These are phyloP conservation scores for Oasisia sp. DNA, from an alignment of 2,888 invertebrate species.

Conservation along the genomic window DNA sequence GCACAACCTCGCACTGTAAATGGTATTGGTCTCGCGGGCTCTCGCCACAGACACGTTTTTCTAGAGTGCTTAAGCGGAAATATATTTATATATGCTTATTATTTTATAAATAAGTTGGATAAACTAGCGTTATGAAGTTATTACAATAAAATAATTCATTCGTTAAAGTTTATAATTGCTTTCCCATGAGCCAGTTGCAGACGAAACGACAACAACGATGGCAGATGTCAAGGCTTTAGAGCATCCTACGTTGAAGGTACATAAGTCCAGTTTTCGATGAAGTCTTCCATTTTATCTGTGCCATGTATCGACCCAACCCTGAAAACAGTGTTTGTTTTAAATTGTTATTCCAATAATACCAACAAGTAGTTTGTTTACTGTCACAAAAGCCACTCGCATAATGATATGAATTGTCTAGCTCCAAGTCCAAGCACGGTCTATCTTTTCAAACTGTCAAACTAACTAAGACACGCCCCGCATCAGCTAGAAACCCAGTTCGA, in stretches of 20 bases:
- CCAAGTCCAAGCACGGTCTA: neutral
- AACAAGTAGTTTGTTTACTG: neutral
- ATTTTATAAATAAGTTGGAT: neutral
- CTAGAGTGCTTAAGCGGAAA: neutral
- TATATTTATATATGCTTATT: neutral
- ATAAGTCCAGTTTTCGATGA: neutral
- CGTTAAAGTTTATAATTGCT: constrained; percentile 1
- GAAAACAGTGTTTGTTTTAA: neutral
- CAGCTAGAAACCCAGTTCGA: neutral
- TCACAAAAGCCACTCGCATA: neutral
- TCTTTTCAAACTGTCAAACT: neutral
- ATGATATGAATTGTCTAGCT: neutral
- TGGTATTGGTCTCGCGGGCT: constrained; percentile 17
- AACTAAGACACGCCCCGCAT: neutral
- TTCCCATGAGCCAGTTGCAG: neutral
- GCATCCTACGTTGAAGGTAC: constrained; percentile 46
- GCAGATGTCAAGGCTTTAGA: constrained; percentile 45
- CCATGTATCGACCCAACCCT: neutral
- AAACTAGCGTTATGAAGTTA: neutral
- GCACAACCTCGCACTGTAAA: constrained; percentile 13
- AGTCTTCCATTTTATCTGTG: neutral
- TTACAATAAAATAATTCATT: neutral
- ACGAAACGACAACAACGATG: constrained; percentile 32
- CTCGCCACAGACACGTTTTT: neutral
- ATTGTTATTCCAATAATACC: neutral